Percentiles rank a stretch among this genome's conserved stretches.
Evolutionary conservation across 2,888 invertebrate species (phyloP).

Genomic region (Stictocephala bisonia): DNA sequence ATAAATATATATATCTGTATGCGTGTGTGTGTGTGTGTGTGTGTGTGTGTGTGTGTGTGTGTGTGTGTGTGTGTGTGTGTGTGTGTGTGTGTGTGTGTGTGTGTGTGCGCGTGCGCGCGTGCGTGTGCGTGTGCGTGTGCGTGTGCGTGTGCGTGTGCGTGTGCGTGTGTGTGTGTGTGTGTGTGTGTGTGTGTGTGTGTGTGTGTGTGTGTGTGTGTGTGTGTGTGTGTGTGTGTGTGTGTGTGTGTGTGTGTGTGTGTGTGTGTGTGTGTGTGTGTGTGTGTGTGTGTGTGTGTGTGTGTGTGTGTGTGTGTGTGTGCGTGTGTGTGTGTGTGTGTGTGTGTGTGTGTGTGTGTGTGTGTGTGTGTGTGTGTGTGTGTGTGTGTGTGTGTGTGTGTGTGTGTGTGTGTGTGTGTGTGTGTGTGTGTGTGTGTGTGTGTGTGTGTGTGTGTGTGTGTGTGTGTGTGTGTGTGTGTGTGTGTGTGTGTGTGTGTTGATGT

Average conservation of each 20-base stretch:
- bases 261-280: constrained; percentile 1
- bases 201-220: neutral
- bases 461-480: constrained; percentile 8
- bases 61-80: neutral
- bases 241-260: constrained; percentile 9
- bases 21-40: too few species aligned
- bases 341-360: constrained; percentile 13
- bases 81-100: constrained; percentile 8
- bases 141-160: constrained; percentile 4
- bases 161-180: constrained; percentile 6
- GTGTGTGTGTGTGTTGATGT: too few species aligned
- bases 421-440: neutral
- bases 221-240: neutral
- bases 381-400: constrained; percentile 13
- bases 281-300: constrained; percentile 5
- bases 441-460: constrained; percentile 4
- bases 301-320: constrained; percentile 1
- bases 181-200: constrained; percentile 9
- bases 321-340: constrained; percentile 13
- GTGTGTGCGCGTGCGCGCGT: neutral
- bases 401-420: constrained; percentile 3
- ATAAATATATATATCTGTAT: too few species aligned
- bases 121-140: constrained; percentile 1
- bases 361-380: constrained; percentile 9
- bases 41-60: too few species aligned